phyloP scores from a whole-genome alignment of 1,140 invertebrate genomes.

The Drosophila sp. region DNA sequence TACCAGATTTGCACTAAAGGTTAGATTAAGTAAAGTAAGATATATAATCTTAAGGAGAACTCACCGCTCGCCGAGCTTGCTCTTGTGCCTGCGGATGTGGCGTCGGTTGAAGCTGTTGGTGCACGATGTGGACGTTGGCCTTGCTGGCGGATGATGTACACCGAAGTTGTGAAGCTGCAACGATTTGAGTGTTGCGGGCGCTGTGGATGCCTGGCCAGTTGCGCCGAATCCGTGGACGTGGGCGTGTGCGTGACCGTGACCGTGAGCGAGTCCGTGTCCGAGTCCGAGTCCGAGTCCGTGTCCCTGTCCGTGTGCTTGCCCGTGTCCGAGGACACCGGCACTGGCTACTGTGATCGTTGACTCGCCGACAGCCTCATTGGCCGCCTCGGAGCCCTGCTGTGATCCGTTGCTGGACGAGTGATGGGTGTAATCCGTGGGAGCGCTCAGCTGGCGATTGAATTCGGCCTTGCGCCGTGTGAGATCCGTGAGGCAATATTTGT shows the following conservation, averaged over 20 bases:
- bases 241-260: background rate
- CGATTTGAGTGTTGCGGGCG: conserved; percentile 72
- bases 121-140: conserved; percentile 80
- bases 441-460: conserved; percentile 84
- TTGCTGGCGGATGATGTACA: conserved; percentile 65
- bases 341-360: conserved; percentile 82
- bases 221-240: conserved; percentile 3
- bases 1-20: no score
- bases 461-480: conserved; percentile 82
- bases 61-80: conserved; percentile 83
- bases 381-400: conserved; percentile 71
- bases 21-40: no score
- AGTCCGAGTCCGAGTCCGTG: no score
- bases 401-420: conserved; percentile 77
- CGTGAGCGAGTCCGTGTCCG: conserved; percentile 57
- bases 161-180: conserved; percentile 69
- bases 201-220: conserved; percentile 31
- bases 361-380: conserved; percentile 74
- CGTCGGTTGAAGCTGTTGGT: conserved; percentile 83
- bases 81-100: conserved; percentile 79
- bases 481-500: conserved; percentile 82
- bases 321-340: conserved; percentile 63
- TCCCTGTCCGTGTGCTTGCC: conserved; percentile 49
- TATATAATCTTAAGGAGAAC: conserved; percentile 30
- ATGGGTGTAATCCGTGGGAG: conserved; percentile 77